A percentile compares a stretch with the other conserved stretches of the same genome.
Evolutionary conservation across 2,797 vertebrate genomes (phyloP).

Genomic region (Paedocypris micromegethes): DNA sequence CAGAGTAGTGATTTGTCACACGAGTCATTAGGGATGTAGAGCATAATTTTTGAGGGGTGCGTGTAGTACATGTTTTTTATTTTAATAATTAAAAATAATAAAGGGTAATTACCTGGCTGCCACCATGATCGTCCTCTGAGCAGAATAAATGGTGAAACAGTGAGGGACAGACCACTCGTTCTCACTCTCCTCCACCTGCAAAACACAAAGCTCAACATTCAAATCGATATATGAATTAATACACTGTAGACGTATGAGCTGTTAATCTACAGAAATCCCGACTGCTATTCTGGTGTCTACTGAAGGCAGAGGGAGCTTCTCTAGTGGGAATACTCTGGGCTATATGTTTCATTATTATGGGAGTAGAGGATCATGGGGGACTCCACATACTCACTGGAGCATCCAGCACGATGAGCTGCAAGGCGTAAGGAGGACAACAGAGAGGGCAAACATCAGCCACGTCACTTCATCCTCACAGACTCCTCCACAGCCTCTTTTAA

Average conservation of each 20-base stretch:
- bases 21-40: too few species aligned
- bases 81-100: too few species aligned
- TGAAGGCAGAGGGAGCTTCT: constrained; percentile 6
- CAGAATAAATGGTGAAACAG: constrained; percentile 93
- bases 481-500: too few species aligned
- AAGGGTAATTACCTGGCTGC: constrained; percentile 79
- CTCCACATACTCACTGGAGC: constrained; percentile 83
- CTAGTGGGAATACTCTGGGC: neutral
- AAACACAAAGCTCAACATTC: neutral
- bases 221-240: neutral
- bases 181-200: constrained; percentile 86
- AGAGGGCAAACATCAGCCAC: constrained; percentile 47
- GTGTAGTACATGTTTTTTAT: too few species aligned
- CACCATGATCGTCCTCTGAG: constrained; percentile 89
- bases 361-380: constrained; percentile 39
- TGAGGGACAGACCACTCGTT: constrained; percentile 84
- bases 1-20: too few species aligned
- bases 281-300: constrained; percentile 4
- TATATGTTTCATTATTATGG: neutral
- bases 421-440: constrained; percentile 65
- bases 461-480: too few species aligned
- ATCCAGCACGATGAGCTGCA: constrained; percentile 93
- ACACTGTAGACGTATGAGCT: neutral
- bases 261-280: constrained; percentile 5
- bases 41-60: too few species aligned